A percentile compares a stretch with the other conserved stretches of the same genome.
phyloP scores from a whole-genome alignment of 2,113 vertebrate species.

The Pituophis catenifer region DNA sequence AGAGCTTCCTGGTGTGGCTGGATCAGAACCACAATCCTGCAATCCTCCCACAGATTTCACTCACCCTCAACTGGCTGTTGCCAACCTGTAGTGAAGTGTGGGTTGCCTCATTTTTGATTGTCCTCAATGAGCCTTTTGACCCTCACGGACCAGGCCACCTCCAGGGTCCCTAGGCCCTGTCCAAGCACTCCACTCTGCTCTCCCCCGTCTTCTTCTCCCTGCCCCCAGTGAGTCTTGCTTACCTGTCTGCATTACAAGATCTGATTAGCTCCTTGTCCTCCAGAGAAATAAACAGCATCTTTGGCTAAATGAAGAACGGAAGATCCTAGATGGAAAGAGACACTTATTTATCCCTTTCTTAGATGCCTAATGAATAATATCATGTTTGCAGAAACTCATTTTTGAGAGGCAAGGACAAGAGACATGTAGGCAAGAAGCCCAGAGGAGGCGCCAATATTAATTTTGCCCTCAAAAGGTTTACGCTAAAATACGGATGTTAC shows the following conservation, averaged over 20 bases:
- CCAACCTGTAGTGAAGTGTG: not conserved
- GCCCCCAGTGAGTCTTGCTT: not conserved
- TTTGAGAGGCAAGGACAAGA: constrained; percentile 80
- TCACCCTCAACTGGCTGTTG: not conserved
- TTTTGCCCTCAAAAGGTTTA: constrained; percentile 80
- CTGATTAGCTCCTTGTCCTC: constrained; percentile 23
- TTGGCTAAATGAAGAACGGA: constrained; percentile 57
- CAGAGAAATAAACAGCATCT: constrained; percentile 52
- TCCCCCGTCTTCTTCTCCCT: rapidly evolving
- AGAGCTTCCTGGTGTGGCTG: not conserved
- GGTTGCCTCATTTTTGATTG: not conserved
- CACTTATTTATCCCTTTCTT: constrained; percentile 81
- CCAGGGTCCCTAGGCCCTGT: not conserved
- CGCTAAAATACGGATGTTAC: constrained; percentile 82
- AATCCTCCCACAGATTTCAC: not conserved
- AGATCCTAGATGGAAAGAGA: constrained; percentile 72
- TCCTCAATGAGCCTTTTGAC: not conserved
- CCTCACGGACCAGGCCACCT: not conserved
- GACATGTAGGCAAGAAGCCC: constrained; percentile 75
- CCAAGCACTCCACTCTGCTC: rapidly evolving
- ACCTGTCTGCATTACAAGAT: constrained; percentile 41
- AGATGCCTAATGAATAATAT: constrained; percentile 83
- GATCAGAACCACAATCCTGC: not conserved
- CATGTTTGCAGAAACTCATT: constrained; percentile 82
- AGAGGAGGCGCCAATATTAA: constrained; percentile 73